A percentile compares a stretch with the other conserved stretches of the same genome.
Evolutionary conservation across 2,797 vertebrate species (phyloP).

Genomic region (Euphonia xanthogaster): DNA sequence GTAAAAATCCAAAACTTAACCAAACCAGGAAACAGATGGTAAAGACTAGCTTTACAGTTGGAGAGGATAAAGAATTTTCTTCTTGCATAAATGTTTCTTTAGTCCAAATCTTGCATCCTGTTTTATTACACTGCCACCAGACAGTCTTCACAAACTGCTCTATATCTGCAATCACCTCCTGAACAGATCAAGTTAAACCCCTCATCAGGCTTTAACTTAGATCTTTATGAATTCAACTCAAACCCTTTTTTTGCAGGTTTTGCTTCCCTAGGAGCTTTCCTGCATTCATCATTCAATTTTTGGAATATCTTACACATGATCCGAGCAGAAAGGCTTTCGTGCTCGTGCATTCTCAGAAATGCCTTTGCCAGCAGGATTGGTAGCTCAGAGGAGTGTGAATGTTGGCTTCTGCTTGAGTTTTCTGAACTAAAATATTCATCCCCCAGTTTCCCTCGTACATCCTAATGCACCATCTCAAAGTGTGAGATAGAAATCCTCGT

Average conservation of each 20-base stretch:
- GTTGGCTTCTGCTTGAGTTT: neutral
- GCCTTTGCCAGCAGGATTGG: neutral
- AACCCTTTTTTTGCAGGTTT: neutral
- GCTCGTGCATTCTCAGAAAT: neutral
- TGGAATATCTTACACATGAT: neutral
- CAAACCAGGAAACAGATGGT: neutral
- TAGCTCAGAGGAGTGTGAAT: neutral
- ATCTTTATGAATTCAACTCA: neutral
- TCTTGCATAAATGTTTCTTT: neutral
- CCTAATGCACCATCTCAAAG: neutral
- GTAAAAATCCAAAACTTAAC: neutral
- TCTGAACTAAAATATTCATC: neutral
- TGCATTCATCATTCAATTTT: neutral
- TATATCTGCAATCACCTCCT: neutral
- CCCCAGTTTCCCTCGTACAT: rapidly evolving
- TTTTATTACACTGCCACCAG: neutral
- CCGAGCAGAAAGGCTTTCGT: neutral
- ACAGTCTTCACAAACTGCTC: neutral
- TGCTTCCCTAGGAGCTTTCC: neutral
- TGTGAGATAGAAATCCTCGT: rapidly evolving
- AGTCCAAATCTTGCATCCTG: neutral
- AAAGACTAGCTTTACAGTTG: neutral
- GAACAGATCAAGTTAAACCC: neutral
- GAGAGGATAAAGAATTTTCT: neutral
- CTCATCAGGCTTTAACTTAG: neutral